Percentiles rank a stretch among this genome's conserved stretches.
phyloP scores from a whole-genome alignment of 2,113 vertebrate genomes.

The Etheostoma cragini region DNA sequence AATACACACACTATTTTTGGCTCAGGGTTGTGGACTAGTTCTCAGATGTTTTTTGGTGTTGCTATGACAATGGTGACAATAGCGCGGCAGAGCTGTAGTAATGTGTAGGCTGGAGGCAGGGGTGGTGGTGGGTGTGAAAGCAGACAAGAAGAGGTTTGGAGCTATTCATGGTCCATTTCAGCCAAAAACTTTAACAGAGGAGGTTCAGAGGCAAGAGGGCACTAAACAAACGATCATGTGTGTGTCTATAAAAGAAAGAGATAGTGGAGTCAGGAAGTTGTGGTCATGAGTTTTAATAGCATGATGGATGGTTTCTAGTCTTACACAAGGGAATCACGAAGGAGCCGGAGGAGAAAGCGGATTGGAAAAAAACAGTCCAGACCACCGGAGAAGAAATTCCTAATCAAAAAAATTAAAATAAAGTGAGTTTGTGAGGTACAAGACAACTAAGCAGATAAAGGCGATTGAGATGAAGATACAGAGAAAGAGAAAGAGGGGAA shows the following conservation, averaged over 20 bases:
- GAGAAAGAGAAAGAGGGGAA: neutral
- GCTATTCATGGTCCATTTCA: slow-evolving; percentile 49
- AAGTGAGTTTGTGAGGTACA: neutral
- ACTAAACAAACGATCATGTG: slow-evolving; percentile 61
- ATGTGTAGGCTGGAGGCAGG: slow-evolving; percentile 35
- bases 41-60: slow-evolving; percentile 76
- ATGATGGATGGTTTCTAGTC: slow-evolving; percentile 14
- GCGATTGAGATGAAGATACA: neutral
- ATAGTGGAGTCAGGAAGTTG: slow-evolving; percentile 46
- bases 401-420: slow-evolving; percentile 3
- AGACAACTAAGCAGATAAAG: slow-evolving; percentile 15
- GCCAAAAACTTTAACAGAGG: slow-evolving; percentile 46
- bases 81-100: slow-evolving; percentile 54
- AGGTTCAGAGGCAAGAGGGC: slow-evolving; percentile 51
- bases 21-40: slow-evolving; percentile 35
- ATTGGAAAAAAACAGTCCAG: slow-evolving; percentile 28
- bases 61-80: slow-evolving; percentile 77
- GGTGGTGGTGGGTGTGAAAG: slow-evolving; percentile 33
- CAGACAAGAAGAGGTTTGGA: slow-evolving; percentile 32
- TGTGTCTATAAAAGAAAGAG: slow-evolving; percentile 48
- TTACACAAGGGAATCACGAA: slow-evolving; percentile 9
- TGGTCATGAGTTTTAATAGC: slow-evolving; percentile 69
- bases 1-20: slow-evolving; percentile 59
- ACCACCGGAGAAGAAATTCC: slow-evolving; percentile 13
- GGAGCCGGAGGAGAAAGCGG: neutral